phyloP scores from a whole-genome alignment of 53 echinoderm and acorn worm genomes.

The Holothuria leucospilota region DNA sequence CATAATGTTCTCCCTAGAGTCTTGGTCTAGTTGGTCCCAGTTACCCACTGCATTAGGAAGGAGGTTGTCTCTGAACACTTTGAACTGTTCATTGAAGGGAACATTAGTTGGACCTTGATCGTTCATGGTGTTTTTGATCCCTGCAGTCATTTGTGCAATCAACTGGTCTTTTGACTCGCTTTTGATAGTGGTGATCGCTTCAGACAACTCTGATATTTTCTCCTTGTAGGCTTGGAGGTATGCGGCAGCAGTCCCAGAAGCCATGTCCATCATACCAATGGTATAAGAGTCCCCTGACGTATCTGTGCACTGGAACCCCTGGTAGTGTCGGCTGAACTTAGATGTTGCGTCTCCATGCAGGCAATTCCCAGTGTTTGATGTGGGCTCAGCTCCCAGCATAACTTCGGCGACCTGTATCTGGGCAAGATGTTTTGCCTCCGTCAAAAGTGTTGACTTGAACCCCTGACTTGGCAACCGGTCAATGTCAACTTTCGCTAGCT shows the following conservation, averaged over 20 bases:
- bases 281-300: background rate
- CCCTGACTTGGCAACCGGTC: background rate
- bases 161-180: background rate
- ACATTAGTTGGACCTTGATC: background rate
- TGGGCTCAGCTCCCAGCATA: background rate
- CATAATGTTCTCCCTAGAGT: background rate
- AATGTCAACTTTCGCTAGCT: background rate
- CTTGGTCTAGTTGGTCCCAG: background rate
- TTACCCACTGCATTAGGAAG: background rate
- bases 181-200: background rate
- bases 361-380: background rate
- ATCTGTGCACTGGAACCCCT: constrained; percentile 11
- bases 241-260: background rate
- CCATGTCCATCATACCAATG: background rate
- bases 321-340: background rate
- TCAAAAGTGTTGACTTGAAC: background rate
- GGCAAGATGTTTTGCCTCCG: background rate
- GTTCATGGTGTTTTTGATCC: background rate
- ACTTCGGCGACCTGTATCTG: background rate
- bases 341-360: constrained; percentile 1
- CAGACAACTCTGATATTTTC: background rate
- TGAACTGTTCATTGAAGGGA: background rate
- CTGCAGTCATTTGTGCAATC: background rate
- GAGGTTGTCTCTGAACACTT: background rate
- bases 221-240: background rate